Evolutionary conservation across 2,888 invertebrate genomes (phyloP).

Genomic region (Agrochola circellaris): DNA sequence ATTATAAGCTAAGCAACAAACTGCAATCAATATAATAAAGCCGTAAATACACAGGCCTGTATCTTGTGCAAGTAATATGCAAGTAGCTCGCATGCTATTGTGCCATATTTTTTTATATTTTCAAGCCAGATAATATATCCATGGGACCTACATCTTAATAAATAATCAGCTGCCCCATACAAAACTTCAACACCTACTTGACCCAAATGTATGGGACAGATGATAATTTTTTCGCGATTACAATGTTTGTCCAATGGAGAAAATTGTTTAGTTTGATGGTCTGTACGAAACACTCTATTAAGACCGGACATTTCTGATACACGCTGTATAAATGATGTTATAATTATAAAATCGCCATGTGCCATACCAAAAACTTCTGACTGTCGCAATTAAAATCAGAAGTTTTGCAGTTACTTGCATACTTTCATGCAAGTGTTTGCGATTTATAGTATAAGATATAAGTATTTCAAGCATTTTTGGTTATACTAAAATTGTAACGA

Average conservation of each 20-base stretch:
- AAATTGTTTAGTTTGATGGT: not conserved
- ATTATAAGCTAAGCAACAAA: slow-evolving; percentile 8
- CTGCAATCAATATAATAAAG: not conserved
- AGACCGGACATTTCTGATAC: not conserved
- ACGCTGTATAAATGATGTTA: not conserved
- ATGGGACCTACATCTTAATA: not conserved
- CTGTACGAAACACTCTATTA: not conserved
- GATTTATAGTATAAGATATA: not conserved
- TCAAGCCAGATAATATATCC: not conserved
- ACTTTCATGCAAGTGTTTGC: slow-evolving; percentile 1
- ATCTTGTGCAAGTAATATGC: not conserved
- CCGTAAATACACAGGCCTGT: not conserved
- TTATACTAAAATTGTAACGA: not conserved
- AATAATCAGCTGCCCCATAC: too few species aligned
- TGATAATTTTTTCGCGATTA: not conserved
- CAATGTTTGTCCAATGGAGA: not conserved
- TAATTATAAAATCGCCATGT: not conserved
- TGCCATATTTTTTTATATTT: not conserved
- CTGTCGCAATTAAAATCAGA: not conserved
- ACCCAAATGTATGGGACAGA: too few species aligned
- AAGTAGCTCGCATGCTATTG: not conserved
- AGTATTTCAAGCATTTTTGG: not conserved
- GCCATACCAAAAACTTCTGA: not conserved
- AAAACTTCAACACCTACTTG: too few species aligned
- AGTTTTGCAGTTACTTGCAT: not conserved